Conservation (phyloP, 2,113 vertebrate genomes). For the Vicugna pacos region DNA sequence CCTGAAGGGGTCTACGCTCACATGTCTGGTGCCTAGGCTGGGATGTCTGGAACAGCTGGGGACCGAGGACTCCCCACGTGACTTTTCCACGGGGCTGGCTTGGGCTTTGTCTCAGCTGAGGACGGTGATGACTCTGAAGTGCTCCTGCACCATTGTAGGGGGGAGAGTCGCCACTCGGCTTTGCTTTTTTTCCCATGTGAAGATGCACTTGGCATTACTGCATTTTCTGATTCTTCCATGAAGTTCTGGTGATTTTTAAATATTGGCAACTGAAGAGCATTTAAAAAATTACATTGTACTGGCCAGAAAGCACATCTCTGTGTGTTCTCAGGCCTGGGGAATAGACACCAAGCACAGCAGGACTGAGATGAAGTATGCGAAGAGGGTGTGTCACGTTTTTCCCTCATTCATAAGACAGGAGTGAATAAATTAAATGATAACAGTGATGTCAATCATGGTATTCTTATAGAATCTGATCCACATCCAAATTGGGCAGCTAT, state of each 20-base stretch:
- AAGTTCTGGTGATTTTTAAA: background rate
- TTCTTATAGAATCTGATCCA: background rate
- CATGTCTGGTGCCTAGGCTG: background rate
- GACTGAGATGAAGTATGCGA: background rate
- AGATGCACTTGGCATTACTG: background rate
- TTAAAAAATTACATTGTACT: background rate
- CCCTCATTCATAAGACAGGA: background rate
- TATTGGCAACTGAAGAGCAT: background rate
- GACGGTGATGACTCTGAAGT: background rate
- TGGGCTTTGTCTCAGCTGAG: background rate
- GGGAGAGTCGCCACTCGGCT: background rate
- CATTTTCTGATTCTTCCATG: slow-evolving; percentile 11
- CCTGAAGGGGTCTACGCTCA: background rate
- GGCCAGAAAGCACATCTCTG: background rate
- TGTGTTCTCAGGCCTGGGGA: background rate
- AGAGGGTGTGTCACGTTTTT: background rate
- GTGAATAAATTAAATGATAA: background rate
- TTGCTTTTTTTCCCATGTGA: background rate
- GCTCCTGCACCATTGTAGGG: background rate
- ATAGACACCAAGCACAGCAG: background rate
- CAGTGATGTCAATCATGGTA: background rate
- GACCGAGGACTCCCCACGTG: background rate
- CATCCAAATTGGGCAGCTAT: background rate
- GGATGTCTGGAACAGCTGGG: background rate
- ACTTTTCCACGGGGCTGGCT: background rate